Evolutionary conservation across 2,113 vertebrate genomes (phyloP), one percentile per base, ranked within the genome.

Genomic region (Rhinolophus sinicus): DNA sequence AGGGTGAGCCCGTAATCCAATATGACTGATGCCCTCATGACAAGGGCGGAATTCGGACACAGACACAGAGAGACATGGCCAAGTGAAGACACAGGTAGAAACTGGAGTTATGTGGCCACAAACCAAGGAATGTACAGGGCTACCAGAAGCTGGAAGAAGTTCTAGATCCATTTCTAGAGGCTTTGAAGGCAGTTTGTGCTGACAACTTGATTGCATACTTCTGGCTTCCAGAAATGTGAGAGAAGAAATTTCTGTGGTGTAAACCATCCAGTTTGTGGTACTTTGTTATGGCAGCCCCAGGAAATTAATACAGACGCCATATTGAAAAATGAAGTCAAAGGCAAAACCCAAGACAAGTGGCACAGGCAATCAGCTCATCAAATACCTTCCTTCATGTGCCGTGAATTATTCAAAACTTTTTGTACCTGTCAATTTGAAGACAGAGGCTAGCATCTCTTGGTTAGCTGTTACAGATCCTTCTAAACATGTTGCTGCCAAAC

Each of bases 401-500:
- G 92, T 97, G 97, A 96, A 97, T 98, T 98, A 98, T 98, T 98
- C 93, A 98, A 88, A 77, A 90, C 95, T 96, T 96, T 93, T 96
- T 92, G 70, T 76, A 90, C 73, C 87, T 97, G 98, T 99, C 98
- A 98, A 44, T 98, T 98, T 97, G 97, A 62, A 77, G 65, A 52
- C 1, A 18, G 28, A 65, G 33, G 70, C 38, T 97, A 98, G 97
- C 97, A 97, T 94, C 87, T 96, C 93, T 80, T 89, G 90, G 89
- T 95, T 97, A 94, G 96, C 97, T 97, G 8, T 95, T 97, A 96
- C 69, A 97, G 93, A 97, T 93, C 93, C 94, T 81, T 95, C 96
- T 96, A 24, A 95, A 96, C 98, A 98, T 88, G 9, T 98, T 98
- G 97, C 98, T 99, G 98, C 98, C 98, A 98, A 98, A 94, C 82